A percentile compares a stretch with the other conserved stretches of the same genome.
phyloP scores from a whole-genome alignment of 2,888 invertebrate species.

The Vandiemenella viatica region DNA sequence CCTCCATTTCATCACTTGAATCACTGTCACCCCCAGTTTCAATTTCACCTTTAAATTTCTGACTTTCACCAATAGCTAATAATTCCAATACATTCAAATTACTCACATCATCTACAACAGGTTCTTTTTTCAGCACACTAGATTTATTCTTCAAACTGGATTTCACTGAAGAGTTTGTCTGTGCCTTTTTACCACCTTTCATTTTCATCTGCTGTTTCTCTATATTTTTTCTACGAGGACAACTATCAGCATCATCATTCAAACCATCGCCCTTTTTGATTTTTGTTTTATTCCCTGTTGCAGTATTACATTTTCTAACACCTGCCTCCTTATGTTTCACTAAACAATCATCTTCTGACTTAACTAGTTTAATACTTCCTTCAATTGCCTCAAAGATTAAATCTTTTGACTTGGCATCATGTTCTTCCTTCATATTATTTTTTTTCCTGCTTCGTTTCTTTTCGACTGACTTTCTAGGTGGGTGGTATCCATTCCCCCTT shows the following conservation, averaged over 20 bases:
- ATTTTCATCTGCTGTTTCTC: constrained; percentile 38
- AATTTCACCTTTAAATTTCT: constrained; percentile 9
- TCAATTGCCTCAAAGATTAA: neutral
- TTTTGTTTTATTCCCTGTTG: no score
- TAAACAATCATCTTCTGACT: no score
- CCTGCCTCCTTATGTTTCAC: no score
- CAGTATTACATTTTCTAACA: no score
- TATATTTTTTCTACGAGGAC: neutral
- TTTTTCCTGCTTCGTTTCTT: neutral
- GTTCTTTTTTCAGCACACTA: neutral
- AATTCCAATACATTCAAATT: constrained; percentile 43
- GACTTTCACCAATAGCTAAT: constrained; percentile 47
- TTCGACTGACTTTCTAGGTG: neutral
- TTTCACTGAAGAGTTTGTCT: no score
- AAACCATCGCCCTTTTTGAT: neutral
- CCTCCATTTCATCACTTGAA: neutral
- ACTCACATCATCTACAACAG: constrained; percentile 13
- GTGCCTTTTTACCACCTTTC: constrained; percentile 28
- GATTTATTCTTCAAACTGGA: neutral
- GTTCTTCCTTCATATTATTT: neutral
- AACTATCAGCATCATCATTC: no score
- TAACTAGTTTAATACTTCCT: constrained; percentile 2
- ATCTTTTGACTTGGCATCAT: neutral
- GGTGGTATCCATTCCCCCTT: neutral
- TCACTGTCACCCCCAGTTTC: constrained; percentile 17